Conservation (phyloP, 1,140 invertebrate genomes). For the Macrosteles quadrilineatus region DNA sequence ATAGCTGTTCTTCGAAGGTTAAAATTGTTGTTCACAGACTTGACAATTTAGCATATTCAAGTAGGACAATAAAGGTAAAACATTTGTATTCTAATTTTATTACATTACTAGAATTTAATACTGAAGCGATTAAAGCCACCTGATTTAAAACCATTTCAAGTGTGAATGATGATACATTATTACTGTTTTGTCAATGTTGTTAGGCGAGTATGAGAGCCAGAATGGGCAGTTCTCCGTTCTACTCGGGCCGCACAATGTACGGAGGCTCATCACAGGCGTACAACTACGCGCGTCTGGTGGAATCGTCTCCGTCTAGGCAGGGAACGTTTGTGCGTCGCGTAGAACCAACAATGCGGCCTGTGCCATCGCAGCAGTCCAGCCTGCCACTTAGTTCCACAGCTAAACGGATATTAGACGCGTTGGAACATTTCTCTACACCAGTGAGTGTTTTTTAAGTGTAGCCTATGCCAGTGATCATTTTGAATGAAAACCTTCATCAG, state of each 20-base stretch:
- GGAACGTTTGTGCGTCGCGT: constrained; percentile 50
- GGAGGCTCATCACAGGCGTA: constrained; percentile 70
- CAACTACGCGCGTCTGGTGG: constrained; percentile 52
- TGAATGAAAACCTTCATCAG: no score
- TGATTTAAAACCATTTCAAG: no score
- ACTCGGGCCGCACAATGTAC: constrained; percentile 75
- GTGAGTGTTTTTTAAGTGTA: constrained; percentile 62
- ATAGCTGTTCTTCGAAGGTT: no score
- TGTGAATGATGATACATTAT: no score
- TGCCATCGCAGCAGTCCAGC: constrained; percentile 40
- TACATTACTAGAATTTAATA: no score
- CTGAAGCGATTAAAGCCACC: no score
- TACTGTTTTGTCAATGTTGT: no score
- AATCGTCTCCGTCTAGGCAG: constrained; percentile 45
- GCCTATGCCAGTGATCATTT: constrained; percentile 45
- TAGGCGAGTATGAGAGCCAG: constrained; percentile 4
- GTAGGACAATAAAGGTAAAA: no score
- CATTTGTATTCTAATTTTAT: no score
- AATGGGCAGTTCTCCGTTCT: constrained; percentile 64
- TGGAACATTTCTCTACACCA: constrained; percentile 73
- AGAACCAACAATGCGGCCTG: constrained; percentile 47
- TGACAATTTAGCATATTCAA: no score
- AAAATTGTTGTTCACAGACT: no score
- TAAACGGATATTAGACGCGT: constrained; percentile 65
- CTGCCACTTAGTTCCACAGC: constrained; percentile 59